Evolutionary conservation across 2,113 vertebrate species (phyloP).

Genomic region (Panthera leo): DNA sequence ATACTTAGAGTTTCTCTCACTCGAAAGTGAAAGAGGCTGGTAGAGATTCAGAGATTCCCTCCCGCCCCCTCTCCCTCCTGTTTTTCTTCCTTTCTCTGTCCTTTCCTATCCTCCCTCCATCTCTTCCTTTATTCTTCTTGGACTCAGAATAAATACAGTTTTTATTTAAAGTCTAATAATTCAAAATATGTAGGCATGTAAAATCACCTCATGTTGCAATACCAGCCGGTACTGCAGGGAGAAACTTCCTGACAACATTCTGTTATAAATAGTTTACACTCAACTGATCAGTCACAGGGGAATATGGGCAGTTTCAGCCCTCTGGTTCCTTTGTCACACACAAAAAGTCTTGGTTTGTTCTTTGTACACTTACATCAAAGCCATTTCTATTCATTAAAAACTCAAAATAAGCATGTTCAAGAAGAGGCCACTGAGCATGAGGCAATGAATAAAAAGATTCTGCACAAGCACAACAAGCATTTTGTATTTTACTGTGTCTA

Average conservation of each 20-base stretch:
- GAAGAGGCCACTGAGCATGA: constrained; percentile 45
- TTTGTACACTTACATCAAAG: neutral
- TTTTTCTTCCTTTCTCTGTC: neutral
- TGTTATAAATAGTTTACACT: neutral
- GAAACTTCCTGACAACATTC: neutral
- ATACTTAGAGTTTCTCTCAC: constrained; percentile 46
- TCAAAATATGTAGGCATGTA: neutral
- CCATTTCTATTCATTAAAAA: constrained; percentile 46
- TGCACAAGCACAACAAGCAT: constrained; percentile 23
- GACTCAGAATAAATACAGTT: neutral
- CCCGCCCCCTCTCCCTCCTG: neutral
- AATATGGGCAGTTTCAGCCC: neutral
- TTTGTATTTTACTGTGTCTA: constrained; percentile 65
- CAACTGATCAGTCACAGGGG: neutral
- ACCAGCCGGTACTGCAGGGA: neutral
- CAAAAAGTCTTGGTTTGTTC: neutral
- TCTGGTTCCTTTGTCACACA: neutral
- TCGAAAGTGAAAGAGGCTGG: neutral
- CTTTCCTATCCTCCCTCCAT: neutral
- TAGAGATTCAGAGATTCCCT: neutral
- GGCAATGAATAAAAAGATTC: constrained; percentile 51
- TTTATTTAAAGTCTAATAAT: neutral
- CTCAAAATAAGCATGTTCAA: constrained; percentile 47
- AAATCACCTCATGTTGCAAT: neutral
- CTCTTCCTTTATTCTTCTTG: neutral